Conservation (phyloP, 92 coral and sea anemone species). For the Zoanthus solanderi region DNA sequence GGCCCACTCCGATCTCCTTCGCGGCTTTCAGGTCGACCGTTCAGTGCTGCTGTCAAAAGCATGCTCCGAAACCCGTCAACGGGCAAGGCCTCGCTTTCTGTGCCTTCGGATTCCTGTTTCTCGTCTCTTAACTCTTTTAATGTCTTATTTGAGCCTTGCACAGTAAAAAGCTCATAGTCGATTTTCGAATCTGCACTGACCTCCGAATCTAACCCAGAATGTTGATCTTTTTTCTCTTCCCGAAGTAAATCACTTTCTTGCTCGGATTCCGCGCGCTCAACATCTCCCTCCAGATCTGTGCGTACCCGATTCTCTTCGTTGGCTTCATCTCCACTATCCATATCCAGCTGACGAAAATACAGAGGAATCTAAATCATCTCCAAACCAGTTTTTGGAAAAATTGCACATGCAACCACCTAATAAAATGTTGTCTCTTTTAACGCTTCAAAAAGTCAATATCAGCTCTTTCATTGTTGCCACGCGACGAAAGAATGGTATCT, state of each 20-base stretch:
- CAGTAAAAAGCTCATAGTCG: background rate
- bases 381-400: background rate
- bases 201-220: constrained; percentile 18
- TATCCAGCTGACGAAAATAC: background rate
- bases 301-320: background rate
- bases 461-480: constrained; percentile 24
- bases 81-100: background rate
- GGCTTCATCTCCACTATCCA: background rate
- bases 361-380: background rate
- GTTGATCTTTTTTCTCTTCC: constrained; percentile 21
- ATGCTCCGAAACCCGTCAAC: constrained; percentile 29
- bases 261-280: constrained; percentile 34
- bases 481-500: background rate
- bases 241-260: background rate
- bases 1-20: constrained; percentile 11
- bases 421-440: background rate
- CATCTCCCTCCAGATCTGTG: background rate
- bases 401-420: too few species aligned
- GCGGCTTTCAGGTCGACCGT: background rate
- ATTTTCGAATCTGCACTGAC: constrained; percentile 1
- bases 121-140: background rate
- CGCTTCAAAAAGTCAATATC: constrained; percentile 22
- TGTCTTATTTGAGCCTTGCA: background rate
- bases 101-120: background rate
- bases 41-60: constrained; percentile 19